phyloP scores from a whole-genome alignment of 2,797 vertebrate genomes.

The Alcedo atthis region DNA sequence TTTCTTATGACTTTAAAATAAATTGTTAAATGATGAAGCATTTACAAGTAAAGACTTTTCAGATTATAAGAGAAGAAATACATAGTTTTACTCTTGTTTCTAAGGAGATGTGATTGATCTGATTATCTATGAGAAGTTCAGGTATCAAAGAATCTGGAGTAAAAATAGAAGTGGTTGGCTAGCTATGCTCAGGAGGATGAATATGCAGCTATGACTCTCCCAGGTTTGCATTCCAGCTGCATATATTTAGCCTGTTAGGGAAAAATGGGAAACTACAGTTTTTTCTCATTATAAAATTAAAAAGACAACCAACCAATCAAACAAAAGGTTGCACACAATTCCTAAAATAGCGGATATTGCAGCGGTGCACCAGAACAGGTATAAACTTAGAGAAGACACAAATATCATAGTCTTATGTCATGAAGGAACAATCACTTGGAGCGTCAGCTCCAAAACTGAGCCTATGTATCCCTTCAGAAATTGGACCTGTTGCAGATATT shows the following conservation, averaged over 20 bases:
- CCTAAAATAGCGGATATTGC: neutral
- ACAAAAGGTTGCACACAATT: neutral
- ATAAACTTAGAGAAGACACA: neutral
- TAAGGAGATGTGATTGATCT: neutral
- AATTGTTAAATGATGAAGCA: neutral
- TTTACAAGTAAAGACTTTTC: neutral
- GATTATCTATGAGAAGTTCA: neutral
- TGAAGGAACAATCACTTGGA: neutral
- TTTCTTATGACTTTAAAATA: neutral
- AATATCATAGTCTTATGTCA: neutral
- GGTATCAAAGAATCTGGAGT: neutral
- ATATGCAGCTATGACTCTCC: neutral
- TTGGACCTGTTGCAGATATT: neutral
- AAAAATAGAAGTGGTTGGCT: neutral
- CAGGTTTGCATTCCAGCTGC: neutral
- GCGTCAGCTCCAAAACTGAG: accelerated
- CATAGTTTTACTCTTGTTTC: neutral
- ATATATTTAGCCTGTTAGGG: neutral
- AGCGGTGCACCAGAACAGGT: neutral
- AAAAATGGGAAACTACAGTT: neutral
- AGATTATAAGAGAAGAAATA: neutral
- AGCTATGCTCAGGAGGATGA: neutral
- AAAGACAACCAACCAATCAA: neutral
- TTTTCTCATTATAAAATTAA: neutral
- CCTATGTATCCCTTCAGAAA: neutral